These are phyloP conservation scores for Lepus townsendii DNA, from an alignment of 2,797 vertebrate species.

Conservation along the genomic window DNA sequence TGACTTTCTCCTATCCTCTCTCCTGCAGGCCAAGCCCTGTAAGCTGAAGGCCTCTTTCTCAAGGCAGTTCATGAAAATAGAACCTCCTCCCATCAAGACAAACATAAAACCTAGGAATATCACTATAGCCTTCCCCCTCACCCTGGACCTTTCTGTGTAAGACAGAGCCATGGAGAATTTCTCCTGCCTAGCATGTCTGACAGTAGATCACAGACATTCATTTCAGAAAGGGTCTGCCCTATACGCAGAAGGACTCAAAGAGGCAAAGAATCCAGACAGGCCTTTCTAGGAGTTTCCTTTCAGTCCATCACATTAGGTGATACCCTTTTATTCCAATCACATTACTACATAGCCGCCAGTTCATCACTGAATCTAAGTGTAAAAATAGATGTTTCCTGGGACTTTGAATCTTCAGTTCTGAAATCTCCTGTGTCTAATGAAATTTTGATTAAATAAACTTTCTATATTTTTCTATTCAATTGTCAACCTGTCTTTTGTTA, in stretches of 20 bases:
- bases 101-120: no score
- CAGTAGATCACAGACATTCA: not conserved
- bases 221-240: not conserved
- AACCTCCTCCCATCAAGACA: not conserved
- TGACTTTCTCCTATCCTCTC: not conserved
- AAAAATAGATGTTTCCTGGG: not conserved
- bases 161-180: not conserved
- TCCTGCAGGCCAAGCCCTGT: not conserved
- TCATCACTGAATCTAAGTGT: not conserved
- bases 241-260: not conserved
- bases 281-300: not conserved
- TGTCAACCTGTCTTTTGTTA: not conserved
- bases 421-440: not conserved
- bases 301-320: not conserved
- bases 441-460: not conserved
- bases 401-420: not conserved
- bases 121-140: rapidly evolving
- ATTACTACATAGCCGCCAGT: not conserved
- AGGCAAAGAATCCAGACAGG: not conserved
- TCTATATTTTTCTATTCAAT: not conserved
- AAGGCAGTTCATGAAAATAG: not conserved
- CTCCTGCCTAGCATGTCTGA: not conserved
- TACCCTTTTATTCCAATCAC: not conserved
- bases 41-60: not conserved
- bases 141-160: not conserved